Evolutionary conservation across 2,113 vertebrate species (phyloP).

Genomic region (Sula dactylatra): DNA sequence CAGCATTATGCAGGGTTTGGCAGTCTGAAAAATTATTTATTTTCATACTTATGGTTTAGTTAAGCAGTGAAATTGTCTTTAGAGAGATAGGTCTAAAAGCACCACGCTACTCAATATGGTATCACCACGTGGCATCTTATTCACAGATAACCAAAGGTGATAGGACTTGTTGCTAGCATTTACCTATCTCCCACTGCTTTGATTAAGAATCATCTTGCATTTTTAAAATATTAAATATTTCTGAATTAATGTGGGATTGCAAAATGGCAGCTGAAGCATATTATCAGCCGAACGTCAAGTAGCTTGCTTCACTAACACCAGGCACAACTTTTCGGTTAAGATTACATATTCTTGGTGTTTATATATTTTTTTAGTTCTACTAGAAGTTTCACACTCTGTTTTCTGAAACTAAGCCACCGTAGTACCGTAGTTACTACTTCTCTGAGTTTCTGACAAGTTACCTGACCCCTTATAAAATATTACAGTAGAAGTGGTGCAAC

Average conservation of each 20-base stretch:
- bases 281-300: not conserved
- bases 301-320: not conserved
- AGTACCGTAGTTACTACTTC: not conserved
- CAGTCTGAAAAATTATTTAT: not conserved
- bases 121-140: too few relatives aligned
- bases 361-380: not conserved
- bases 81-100: not conserved
- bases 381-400: not conserved
- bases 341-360: not conserved
- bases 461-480: not conserved
- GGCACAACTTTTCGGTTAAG: not conserved
- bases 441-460: not conserved
- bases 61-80: not conserved
- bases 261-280: not conserved
- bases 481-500: not conserved
- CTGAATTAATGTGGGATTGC: not conserved
- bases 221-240: not conserved
- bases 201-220: not conserved
- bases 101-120: not conserved
- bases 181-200: not conserved
- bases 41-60: not conserved
- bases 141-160: not conserved
- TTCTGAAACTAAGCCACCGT: not conserved
- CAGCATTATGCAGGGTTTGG: not conserved
- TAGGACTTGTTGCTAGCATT: not conserved